Percentiles rank a stretch among this genome's conserved stretches.
Conservation (phyloP, 1,140 invertebrate genomes). For the Drosophila pseudoananassae region DNA sequence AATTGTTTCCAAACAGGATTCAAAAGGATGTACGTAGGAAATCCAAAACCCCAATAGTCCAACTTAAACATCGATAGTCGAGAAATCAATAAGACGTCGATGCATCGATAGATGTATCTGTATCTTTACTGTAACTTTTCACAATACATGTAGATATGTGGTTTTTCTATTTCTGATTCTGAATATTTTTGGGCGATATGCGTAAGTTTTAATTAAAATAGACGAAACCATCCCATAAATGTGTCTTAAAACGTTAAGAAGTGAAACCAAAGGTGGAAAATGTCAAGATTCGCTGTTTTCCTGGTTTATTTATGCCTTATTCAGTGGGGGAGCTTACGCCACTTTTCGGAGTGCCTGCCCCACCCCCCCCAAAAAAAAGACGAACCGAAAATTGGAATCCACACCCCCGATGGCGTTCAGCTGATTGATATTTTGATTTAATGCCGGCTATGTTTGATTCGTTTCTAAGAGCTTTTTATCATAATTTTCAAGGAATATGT, state of each 20-base stretch:
- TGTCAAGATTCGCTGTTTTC: background rate
- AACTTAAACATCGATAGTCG: too few relatives aligned
- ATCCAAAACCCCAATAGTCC: too few relatives aligned
- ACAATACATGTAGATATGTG: background rate
- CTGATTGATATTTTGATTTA: conserved; percentile 42
- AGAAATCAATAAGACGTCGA: too few relatives aligned
- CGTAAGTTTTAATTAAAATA: conserved; percentile 53
- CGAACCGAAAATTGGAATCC: conserved; percentile 12
- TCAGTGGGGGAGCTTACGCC: conserved; percentile 27
- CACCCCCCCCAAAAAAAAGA: conserved; percentile 13
- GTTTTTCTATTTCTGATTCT: background rate
- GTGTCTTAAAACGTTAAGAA: background rate
- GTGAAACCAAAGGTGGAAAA: background rate
- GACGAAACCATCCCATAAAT: background rate
- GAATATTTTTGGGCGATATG: conserved; percentile 58
- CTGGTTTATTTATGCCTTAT: background rate
- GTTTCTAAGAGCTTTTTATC: background rate
- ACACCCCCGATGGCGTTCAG: conserved; percentile 5
- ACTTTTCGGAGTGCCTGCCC: conserved; percentile 22
- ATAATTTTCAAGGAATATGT: background rate
- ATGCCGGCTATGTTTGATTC: conserved; percentile 40
- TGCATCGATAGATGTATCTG: too few relatives aligned
- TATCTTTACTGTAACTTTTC: too few relatives aligned
- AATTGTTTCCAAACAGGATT: too few relatives aligned
- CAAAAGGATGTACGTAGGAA: too few relatives aligned